phyloP scores from a whole-genome alignment of 37 sponge, comb jelly and placozoan genomes.

The Halisarca cf. caerulea region DNA sequence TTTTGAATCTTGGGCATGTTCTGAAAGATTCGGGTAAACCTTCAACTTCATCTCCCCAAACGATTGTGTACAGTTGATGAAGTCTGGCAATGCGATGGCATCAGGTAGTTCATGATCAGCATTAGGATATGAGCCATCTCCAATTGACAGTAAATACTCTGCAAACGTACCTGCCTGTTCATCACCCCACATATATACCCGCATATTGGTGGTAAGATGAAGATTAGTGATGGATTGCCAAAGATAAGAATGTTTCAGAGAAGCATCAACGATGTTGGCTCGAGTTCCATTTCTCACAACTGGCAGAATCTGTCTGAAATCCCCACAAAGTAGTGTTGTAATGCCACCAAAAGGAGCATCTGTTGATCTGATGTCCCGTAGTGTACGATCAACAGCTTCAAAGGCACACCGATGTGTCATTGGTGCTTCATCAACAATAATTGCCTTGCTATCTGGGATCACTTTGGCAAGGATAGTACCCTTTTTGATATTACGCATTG shows the following conservation, averaged over 20 bases:
- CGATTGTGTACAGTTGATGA: not conserved
- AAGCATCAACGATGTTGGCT: constrained; percentile 21
- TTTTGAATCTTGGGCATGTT: not conserved
- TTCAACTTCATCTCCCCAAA: not conserved
- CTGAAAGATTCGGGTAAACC: too few relatives aligned
- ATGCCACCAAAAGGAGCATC: constrained; percentile 29
- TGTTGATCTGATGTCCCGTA: not conserved
- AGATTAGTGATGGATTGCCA: not conserved
- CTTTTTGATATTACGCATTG: not conserved
- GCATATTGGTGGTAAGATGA: constrained; percentile 31
- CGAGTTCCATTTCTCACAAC: constrained; percentile 18
- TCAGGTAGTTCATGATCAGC: not conserved
- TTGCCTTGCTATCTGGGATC: constrained; percentile 1
- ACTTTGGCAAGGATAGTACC: constrained; percentile 6
- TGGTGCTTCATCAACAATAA: constrained; percentile 15
- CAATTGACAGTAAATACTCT: not conserved
- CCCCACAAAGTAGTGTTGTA: constrained; percentile 30
- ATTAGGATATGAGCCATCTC: constrained; percentile 18
- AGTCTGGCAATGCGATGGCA: not conserved
- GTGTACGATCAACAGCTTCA: constrained; percentile 26
- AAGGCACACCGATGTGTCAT: constrained; percentile 16
- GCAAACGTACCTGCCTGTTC: constrained; percentile 19
- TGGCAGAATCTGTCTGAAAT: constrained; percentile 39
- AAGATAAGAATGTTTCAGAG: constrained; percentile 19
- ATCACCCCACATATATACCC: not conserved